Evolutionary conservation across 2,797 vertebrate genomes (phyloP).

Genomic region (Poecilia wingei): DNA sequence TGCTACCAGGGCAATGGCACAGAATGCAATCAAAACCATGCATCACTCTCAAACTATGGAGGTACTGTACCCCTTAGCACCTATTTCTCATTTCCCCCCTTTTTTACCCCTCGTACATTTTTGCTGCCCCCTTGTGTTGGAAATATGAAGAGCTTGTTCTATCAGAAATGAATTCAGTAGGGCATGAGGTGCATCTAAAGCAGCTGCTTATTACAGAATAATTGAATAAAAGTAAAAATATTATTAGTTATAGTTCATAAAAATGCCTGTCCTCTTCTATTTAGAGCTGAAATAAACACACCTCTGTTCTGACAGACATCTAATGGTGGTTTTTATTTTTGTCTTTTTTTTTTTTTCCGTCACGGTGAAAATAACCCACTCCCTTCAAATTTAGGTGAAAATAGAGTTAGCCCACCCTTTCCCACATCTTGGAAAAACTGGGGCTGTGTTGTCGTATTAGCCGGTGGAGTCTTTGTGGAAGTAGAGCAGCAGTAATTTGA

Average conservation of each 20-base stretch:
- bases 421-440: constrained; percentile 59
- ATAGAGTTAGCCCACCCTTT: constrained; percentile 44
- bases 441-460: constrained; percentile 46
- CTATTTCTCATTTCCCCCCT: constrained; percentile 68
- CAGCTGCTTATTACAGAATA: constrained; percentile 61
- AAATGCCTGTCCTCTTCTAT: constrained; percentile 28
- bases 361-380: constrained; percentile 33
- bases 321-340: constrained; percentile 14
- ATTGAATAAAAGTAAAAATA: constrained; percentile 40
- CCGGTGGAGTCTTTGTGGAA: constrained; percentile 62
- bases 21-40: constrained; percentile 99
- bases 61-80: constrained; percentile 99
- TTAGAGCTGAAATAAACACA: constrained; percentile 42
- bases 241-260: constrained; percentile 28
- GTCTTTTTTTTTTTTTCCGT: constrained; percentile 21
- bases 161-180: constrained; percentile 65
- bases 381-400: constrained; percentile 52
- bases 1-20: constrained; percentile 99
- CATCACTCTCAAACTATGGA: constrained; percentile 99
- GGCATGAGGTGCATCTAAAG: constrained; percentile 68
- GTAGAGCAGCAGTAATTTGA: constrained; percentile 78
- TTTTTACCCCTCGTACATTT: constrained; percentile 54
- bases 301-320: constrained; percentile 30
- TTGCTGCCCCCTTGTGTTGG: constrained; percentile 77
- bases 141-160: constrained; percentile 56